A percentile compares a stretch with the other conserved stretches of the same genome.
These are phyloP conservation scores for Pterocles burchelli DNA, from an alignment of 2,113 vertebrate genomes.

Conservation along the genomic window DNA sequence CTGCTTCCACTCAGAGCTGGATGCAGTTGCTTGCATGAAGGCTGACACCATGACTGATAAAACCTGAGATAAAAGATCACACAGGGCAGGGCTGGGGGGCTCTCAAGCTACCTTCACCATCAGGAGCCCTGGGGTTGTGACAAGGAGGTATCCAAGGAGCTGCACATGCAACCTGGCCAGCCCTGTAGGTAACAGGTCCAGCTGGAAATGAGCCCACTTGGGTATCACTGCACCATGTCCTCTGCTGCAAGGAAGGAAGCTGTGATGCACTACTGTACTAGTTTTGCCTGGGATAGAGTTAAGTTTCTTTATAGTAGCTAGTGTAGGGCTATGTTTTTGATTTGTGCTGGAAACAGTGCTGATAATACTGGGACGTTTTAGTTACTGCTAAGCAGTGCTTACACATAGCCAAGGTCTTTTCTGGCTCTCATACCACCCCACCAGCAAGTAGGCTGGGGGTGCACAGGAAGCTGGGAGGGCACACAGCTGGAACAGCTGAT, in stretches of 20 bases:
- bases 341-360: too few relatives aligned
- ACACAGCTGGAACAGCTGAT: too few relatives aligned
- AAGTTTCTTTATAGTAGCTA: too few relatives aligned
- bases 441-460: too few relatives aligned
- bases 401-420: too few relatives aligned
- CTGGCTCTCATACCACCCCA: too few relatives aligned
- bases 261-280: neutral
- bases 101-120: neutral
- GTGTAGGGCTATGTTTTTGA: too few relatives aligned
- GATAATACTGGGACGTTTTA: too few relatives aligned
- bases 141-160: neutral
- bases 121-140: neutral
- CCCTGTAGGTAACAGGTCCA: neutral
- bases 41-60: neutral
- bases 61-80: neutral
- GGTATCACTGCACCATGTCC: neutral
- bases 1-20: neutral
- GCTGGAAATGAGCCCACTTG: neutral
- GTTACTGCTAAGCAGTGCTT: too few relatives aligned
- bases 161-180: fast-evolving
- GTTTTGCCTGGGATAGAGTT: too few relatives aligned
- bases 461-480: too few relatives aligned
- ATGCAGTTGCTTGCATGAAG: neutral
- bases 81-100: neutral
- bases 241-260: neutral